A percentile compares a stretch with the other conserved stretches of the same genome.
phyloP scores from a whole-genome alignment of 2,113 vertebrate genomes.

The Potamarius usumacintae region DNA sequence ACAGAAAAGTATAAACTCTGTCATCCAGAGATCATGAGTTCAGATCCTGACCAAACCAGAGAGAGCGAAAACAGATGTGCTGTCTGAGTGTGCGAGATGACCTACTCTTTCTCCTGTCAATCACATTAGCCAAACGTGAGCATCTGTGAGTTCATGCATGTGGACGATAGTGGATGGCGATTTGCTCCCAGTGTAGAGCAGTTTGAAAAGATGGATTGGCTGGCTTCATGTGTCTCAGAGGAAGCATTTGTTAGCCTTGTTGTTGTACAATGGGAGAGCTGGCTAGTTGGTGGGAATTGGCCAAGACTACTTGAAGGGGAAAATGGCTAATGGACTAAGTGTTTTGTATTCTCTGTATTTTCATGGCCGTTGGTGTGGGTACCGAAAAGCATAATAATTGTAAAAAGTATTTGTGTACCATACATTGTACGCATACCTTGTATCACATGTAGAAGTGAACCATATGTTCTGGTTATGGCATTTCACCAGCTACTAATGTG shows the following conservation, averaged over 20 bases:
- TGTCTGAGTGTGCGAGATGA: neutral
- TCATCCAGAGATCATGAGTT: neutral
- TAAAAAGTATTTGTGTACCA: neutral
- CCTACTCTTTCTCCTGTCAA: neutral
- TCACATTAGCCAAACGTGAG: neutral
- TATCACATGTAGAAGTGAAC: neutral
- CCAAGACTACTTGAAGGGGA: neutral
- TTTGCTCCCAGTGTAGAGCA: neutral
- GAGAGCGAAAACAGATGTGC: neutral
- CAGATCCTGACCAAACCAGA: neutral
- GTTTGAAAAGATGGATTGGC: neutral
- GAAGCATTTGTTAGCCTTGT: neutral
- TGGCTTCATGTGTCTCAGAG: neutral
- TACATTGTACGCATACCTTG: neutral
- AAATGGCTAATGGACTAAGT: neutral
- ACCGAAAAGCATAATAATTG: neutral
- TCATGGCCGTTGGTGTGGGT: neutral
- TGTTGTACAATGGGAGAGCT: neutral
- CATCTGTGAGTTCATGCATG: neutral
- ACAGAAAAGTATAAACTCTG: neutral
- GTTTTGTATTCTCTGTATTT: neutral
- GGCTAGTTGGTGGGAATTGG: neutral
- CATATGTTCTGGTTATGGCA: neutral
- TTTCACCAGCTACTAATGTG: neutral
- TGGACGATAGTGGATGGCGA: neutral